Evolutionary conservation across 2,888 invertebrate genomes (phyloP).

Genomic region (Phortica okadai): DNA sequence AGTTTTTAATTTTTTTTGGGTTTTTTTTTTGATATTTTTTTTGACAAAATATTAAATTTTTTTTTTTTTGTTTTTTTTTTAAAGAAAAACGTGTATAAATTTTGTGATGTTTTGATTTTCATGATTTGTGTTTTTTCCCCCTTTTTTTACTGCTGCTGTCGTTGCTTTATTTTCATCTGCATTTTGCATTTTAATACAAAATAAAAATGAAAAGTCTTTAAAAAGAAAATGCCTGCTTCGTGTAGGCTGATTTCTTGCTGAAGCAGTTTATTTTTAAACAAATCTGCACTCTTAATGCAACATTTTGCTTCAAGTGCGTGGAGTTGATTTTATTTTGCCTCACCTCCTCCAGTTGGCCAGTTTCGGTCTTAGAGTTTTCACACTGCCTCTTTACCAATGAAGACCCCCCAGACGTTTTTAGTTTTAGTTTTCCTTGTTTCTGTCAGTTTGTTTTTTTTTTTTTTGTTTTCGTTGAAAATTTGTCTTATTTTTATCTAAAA

Average conservation of each 20-base stretch:
- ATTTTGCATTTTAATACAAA: neutral
- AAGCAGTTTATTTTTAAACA: slow-evolving; percentile 22
- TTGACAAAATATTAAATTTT: slow-evolving; percentile 13
- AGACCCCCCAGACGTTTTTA: slow-evolving; percentile 2
- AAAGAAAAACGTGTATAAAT: neutral
- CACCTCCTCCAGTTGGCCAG: neutral
- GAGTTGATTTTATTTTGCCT: neutral
- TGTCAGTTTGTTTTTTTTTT: slow-evolving; percentile 8
- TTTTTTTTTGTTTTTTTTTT: slow-evolving; percentile 19
- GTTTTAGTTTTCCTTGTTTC: slow-evolving; percentile 5
- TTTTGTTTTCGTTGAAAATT: neutral
- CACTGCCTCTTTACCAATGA: neutral
- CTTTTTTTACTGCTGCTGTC: neutral
- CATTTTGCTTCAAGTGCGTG: neutral
- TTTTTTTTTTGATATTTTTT: slow-evolving; percentile 11
- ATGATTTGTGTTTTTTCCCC: neutral
- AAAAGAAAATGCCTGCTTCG: neutral
- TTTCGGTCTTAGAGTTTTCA: neutral
- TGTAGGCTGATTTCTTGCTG: neutral
- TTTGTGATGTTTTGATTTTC: slow-evolving; percentile 22
- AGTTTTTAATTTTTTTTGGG: slow-evolving; percentile 19
- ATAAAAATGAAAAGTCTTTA: slow-evolving; percentile 12
- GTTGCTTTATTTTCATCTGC: slow-evolving; percentile 4
- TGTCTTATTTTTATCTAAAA: slow-evolving; percentile 22
- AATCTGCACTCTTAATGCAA: slow-evolving; percentile 2